Base-by-base conservation (phyloP, 2,113 vertebrate genomes). In the Epinephelus moara region DNA sequence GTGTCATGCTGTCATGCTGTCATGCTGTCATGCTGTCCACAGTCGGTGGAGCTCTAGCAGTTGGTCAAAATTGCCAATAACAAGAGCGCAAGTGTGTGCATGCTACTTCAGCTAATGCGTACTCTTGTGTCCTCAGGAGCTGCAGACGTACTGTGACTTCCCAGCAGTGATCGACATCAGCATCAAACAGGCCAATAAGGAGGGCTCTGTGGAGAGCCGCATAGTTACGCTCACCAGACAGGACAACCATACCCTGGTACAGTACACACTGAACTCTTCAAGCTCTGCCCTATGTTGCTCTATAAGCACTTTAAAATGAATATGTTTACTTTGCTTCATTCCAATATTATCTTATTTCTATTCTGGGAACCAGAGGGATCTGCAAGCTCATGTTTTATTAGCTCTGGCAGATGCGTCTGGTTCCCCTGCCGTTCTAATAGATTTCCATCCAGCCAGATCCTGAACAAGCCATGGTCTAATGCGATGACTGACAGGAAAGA, bases 101-200 rank as follows among this genome's bases (percentile, higher is more conserved):
- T 59, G 33, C 23, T 47, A 66, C 33, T 47, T 77, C 3, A 53
- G 53, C 3, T 12, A 17, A 7, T 8, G 59, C 14, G 5, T 78
- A 2, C 27, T 73, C 19, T 52, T 84, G n/a, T 60, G 18, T 79
- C 42, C 88, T 86, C 86, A 98, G 98, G 97, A 97, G 91, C 94
- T 97, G 70, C 96, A 99, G 90, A 94, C 95, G 0, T 99, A 97
- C 90, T 99, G 98, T 92, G 98, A 99, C 95, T 99, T 99, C 92
- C 96, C 96, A 67, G 97, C 97, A 80, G 96, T 99, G 86, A 99
- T 99, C 85, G 98, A 99, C 94, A 96, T 99, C 93, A 97, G 96
- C 94, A 96, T 99, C 94, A 99, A 99, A 70, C 97, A 99, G 94
- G 95, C 97, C 42, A 97, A 91, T 75, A 97, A 98, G 82, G 97